Base-by-base conservation (phyloP, 2,113 vertebrate species). In the Monopterus albus region DNA sequence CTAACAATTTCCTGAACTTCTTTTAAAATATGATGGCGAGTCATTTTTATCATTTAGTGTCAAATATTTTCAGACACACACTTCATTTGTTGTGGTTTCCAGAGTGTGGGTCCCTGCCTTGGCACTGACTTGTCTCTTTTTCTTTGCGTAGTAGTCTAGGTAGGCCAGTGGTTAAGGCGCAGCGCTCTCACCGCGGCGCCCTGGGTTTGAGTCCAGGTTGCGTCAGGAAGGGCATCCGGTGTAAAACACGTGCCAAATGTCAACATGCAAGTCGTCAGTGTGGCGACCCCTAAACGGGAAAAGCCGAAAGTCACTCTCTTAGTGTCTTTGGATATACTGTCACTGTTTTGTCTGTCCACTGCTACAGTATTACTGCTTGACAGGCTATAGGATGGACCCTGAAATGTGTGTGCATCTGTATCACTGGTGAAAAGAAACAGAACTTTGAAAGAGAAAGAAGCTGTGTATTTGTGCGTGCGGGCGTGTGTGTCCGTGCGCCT, bases 351-450 rank as follows among this genome's bases (percentile, higher is more conserved):
- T n/a, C 52, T 46, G n/a, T 38, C 31, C 46, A 18, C 42, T 8
- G 21, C 29, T 13, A 15, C 49, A 36, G 18, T 62, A 66, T 67
- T 21, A 39, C 46, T 47, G 45, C 58, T 43, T 66, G 47, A 74
- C 38, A 15, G 4, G 10, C 33, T 40, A 1, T n/a, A 49, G 42
- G 49, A 71, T 23, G 35, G 26, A 58, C 49, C 36, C 45, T 35
- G 35, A 58, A 25, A 55, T 49, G 56, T 76, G 52, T 63, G 43
- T 62, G 52, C 59, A 7, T 52, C 35, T 78, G 56, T 60, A 33
- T 53, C 13, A 17, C 18, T 39, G 76, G 75, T 68, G 35, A 74
- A 66, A 53, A 63, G 47, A 57, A 66, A 59, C 38, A 64, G 14
- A 25, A 38, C 67, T 71, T 35, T 55, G 60, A 72, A 35, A 43